Conservation (phyloP, 2,797 vertebrate species). For the Anomalospiza imberbis region DNA sequence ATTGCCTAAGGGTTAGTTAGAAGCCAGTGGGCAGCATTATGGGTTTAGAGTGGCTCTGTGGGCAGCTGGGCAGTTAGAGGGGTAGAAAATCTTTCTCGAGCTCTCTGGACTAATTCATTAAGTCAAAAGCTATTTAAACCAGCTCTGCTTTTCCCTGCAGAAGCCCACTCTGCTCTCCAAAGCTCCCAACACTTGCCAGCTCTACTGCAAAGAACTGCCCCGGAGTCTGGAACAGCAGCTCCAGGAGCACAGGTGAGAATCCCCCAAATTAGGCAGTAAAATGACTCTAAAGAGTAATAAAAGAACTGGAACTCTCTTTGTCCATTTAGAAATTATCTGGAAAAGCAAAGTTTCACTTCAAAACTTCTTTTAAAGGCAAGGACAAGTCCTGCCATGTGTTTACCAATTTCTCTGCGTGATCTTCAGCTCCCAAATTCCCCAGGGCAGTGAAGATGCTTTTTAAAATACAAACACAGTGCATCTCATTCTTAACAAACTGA, state of each 20-base stretch:
- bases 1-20: background rate
- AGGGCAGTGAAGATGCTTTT: background rate
- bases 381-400: background rate
- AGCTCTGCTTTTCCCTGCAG: slow-evolving; percentile 61
- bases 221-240: slow-evolving; percentile 96
- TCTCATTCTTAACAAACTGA: background rate
- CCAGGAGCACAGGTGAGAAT: slow-evolving; percentile 91
- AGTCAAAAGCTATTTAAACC: background rate
- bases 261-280: background rate
- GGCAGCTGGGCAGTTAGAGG: background rate
- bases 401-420: background rate
- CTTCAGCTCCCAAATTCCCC: background rate
- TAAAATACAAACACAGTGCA: background rate
- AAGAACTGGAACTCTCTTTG: background rate
- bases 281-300: background rate
- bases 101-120: background rate
- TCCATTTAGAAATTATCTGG: background rate
- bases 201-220: slow-evolving; percentile 92
- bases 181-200: slow-evolving; percentile 87
- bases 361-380: background rate
- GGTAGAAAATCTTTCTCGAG: background rate
- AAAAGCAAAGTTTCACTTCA: background rate
- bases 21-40: background rate
- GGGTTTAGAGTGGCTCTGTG: background rate
- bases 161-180: slow-evolving; percentile 85